Evolutionary conservation across 2,113 vertebrate species (phyloP), one percentile per base, ranked within the genome.

Genomic region (Colius striatus): DNA sequence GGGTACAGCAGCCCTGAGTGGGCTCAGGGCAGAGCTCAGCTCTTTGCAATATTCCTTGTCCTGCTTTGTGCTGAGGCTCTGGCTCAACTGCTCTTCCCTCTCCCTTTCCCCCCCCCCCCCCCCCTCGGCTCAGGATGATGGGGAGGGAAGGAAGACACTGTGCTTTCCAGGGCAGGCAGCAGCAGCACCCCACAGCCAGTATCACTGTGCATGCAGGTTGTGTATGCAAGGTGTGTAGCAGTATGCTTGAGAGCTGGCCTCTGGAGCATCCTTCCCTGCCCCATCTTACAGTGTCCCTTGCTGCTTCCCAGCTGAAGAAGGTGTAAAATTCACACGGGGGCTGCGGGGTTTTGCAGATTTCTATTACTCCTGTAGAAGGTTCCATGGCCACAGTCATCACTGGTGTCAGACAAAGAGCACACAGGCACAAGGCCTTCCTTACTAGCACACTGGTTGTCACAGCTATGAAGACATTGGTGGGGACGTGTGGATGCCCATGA

Each of bases 251-350:
- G 50, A 54, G 18, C 38, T 41, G 51, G n/a, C 29, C 58, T 54
- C 3, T 0, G 0, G 36, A 75, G 62, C 54, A 77, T 70, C 72
- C 47, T 55, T 55, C 61, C 47, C 51, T 47, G 26, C 54, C 74
- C 55, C 67, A 54, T 41, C 63, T 62, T 67, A 45, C 19, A 57
- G 30, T 6, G n/a, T 80, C 51, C 38, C 67, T 61, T 0, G 0
- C 51, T 62, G 72, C 34, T 84, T 48, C 72, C 0, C 0, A 80
- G 85, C 15, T 0, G 0, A 34, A 75, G 36, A 75, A 72, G 12
- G 23, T 41, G 30, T 81, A 57, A 84, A 89, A 92, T 72, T 41
- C 76, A 13, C 51, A 41, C 3, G n/a, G 30, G 14, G 45, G 15
- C 80, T 72, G 34, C 68, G 27, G n/a, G 60, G 63, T 67, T 87